Evolutionary conservation across 1,140 invertebrate genomes (phyloP).

Genomic region (Drosophila melanica): DNA sequence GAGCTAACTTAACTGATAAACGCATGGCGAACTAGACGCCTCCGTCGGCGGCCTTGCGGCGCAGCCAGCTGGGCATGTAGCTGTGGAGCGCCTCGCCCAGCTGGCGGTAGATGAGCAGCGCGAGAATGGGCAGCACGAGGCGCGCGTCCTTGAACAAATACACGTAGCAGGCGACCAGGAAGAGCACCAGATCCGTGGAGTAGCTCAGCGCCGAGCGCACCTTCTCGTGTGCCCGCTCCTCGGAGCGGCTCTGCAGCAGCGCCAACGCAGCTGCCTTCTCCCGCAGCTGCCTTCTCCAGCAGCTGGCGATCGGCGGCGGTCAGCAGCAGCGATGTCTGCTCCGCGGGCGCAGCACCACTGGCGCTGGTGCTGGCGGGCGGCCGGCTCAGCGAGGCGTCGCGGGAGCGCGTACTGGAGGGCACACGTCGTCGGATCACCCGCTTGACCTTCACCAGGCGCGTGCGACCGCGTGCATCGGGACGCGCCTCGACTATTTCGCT

Average conservation of each 20-base stretch:
- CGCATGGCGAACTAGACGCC: conserved; percentile 54
- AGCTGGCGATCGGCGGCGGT: conserved; percentile 52
- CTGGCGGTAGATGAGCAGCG: conserved; percentile 90
- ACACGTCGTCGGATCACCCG: conserved; percentile 68
- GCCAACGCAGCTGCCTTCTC: conserved; percentile 51
- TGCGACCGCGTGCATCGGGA: conserved; percentile 69
- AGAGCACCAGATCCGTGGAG: conserved; percentile 88
- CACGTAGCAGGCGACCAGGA: conserved; percentile 89
- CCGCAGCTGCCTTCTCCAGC: conserved; percentile 60
- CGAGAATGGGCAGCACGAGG: conserved; percentile 90
- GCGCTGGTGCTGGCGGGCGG: conserved; percentile 8
- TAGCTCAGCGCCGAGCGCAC: conserved; percentile 88
- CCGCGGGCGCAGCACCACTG: background rate
- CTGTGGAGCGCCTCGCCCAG: conserved; percentile 86
- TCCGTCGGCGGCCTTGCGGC: conserved; percentile 59
- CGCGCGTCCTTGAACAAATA: conserved; percentile 91
- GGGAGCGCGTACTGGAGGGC: conserved; percentile 72
- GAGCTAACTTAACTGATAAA: too few relatives aligned
- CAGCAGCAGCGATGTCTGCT: conserved; percentile 46
- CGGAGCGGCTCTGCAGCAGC: conserved; percentile 78
- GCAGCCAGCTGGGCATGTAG: conserved; percentile 84
- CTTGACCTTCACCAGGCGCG: conserved; percentile 76
- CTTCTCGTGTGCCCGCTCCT: conserved; percentile 87
- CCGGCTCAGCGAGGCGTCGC: conserved; percentile 69
- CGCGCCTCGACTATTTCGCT: conserved; percentile 73